Base-by-base conservation (phyloP, 92 coral and sea anemone genomes). In the Ricordea florida region DNA sequence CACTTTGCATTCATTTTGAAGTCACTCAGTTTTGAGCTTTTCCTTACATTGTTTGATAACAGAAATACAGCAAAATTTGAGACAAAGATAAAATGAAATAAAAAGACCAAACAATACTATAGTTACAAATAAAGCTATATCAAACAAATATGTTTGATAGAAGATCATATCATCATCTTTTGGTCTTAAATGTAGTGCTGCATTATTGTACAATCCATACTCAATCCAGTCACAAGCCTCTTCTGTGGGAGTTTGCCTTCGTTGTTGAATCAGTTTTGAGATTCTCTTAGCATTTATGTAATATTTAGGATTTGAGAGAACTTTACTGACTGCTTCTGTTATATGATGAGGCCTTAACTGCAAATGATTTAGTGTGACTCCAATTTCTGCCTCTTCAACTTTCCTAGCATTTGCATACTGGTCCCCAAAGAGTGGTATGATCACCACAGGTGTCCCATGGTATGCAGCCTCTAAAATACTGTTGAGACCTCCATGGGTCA, bases 181-280 rank as follows among this genome's bases (percentile, higher is more conserved):
- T 48, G 94, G 86, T 16, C 88, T 81, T 14, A 92, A 52, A 59
- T 92, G 98, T 53, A 74, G 79, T 4, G 86, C 89, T 6, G 85
- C 94, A 74, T 92, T 80, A 45, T 84, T 83, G 45, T 14, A 37
- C 27, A 89, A 22, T 13, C 84, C 90, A 69, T 92, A 92, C 24
- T 92, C 98, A 0, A 93, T 44, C 98, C 98, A 93, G 40, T 93
- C 90, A 31, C 93, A 91, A 11, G 90, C 93, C 61, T 93, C 90
- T 32, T 81, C 69, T 1, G 88, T 63, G 27, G 98, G 98, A 18
- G 86, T 63, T 5, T 64, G 66, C 20, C 79, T 76, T 65, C 89
- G 77, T 50, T 70, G 81, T 29, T 62, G 81, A 20, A 91, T 72
- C 52, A 71, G 35, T 60, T 51, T 62, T 9, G 97, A 82, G 32